Evolutionary conservation across 2,888 invertebrate species (phyloP), one percentile per base, ranked within the genome.

Genomic region (Salpingus planirostris): DNA sequence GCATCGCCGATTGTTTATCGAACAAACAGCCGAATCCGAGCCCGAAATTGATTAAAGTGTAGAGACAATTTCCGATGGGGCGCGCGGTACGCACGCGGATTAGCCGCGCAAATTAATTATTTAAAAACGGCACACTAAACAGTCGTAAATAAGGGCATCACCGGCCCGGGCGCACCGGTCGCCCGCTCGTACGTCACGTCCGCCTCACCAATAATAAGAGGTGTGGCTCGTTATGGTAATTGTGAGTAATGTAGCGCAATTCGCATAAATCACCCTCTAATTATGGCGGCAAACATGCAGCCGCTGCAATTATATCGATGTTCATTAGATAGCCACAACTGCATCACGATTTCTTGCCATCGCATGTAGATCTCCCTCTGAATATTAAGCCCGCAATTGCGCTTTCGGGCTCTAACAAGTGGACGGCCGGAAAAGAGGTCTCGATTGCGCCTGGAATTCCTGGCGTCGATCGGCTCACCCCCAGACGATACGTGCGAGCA

Each of bases 151-250:
- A 36, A 46, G 43, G 27, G 34, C 41, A 35, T 42, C 38, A 40
- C 27, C n/a, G n/a, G n/a, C n/a, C n/a, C n/a, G n/a, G n/a, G n/a
- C n/a, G 5, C 8, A 35, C 34, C 30, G 33, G 38, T 35, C 36
- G 40, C 36, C 43, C 36, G 43, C 42, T 43, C 42, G 8, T 18
- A 46, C 27, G 49, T 46, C 51, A 50, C 49, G 48, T 51, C 50
- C 51, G 46, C 53, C 54, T 54, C n/a, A n/a, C n/a, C n/a, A n/a
- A n/a, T n/a, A 18, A 18, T 18, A 18, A 55, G 57, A 59, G 61
- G 58, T 57, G 60, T 54, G 59, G 59, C 50, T 47, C 55, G 59
- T 57, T 59, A 60, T 59, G 60, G 59, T 63, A 62, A 64, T 62
- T 61, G 59, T 60, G 62, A 64, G 50, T 62, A 61, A 63, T 63